Evolutionary conservation across 2,113 vertebrate genomes (phyloP).

Genomic region (Paraplagusia blochii): DNA sequence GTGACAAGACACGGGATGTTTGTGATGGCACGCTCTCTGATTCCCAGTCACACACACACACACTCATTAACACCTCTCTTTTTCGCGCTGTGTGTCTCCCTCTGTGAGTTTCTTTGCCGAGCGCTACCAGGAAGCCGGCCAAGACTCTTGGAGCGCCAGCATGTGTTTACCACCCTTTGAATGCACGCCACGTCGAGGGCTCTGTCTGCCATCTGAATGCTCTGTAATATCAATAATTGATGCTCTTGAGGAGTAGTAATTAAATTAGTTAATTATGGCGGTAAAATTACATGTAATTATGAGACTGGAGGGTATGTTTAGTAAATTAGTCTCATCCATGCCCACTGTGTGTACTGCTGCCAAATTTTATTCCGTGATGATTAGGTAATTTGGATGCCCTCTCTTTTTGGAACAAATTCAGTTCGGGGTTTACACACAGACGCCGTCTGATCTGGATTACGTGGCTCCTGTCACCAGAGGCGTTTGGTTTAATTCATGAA

Average conservation of each 20-base stretch:
- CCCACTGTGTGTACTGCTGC: constrained; percentile 98
- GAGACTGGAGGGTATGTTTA: constrained; percentile 99
- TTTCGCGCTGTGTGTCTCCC: constrained; percentile 17
- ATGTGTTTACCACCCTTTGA: constrained; percentile 95
- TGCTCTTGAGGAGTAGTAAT: constrained; percentile 99
- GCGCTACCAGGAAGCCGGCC: constrained; percentile 75
- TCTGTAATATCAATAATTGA: constrained; percentile 99
- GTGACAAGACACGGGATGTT: constrained; percentile 29
- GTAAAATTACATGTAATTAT: constrained; percentile 99
- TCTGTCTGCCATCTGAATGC: constrained; percentile 93
- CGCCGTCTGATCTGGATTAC: constrained; percentile 78
- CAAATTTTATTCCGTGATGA: constrained; percentile 99
- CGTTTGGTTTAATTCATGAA: constrained; percentile 27
- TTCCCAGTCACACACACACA: constrained; percentile 13
- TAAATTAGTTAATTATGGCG: constrained; percentile 99
- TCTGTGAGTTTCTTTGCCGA: constrained; percentile 28
- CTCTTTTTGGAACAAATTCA: constrained; percentile 88
- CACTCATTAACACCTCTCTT: constrained; percentile 4
- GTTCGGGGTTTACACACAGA: constrained; percentile 86
- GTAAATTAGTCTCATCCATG: constrained; percentile 99
- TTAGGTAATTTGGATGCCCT: constrained; percentile 97
- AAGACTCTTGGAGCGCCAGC: constrained; percentile 79
- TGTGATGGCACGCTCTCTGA: constrained; percentile 39
- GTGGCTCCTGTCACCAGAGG: constrained; percentile 42
- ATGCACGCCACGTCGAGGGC: constrained; percentile 93